phyloP scores from a whole-genome alignment of 2,113 vertebrate genomes.

The Bolborhynchus lineola region DNA sequence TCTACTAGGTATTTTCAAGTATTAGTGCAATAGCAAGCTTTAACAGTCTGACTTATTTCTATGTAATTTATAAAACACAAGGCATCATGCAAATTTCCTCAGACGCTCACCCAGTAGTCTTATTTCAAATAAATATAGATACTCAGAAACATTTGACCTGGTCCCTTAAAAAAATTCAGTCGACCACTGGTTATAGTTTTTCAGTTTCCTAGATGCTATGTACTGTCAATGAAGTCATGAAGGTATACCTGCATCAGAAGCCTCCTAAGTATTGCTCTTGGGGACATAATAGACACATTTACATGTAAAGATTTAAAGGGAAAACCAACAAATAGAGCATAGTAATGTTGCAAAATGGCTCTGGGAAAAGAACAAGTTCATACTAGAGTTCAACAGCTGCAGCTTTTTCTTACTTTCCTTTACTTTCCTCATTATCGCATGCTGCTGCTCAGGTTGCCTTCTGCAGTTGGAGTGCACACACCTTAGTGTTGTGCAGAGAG shows the following conservation, averaged over 20 bases:
- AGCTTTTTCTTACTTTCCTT: not conserved
- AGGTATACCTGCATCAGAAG: not conserved
- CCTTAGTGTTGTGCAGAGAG: not conserved
- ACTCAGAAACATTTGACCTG: not conserved
- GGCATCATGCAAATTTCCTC: not conserved
- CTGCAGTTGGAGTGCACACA: not conserved
- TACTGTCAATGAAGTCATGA: not conserved
- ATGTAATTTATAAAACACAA: not conserved
- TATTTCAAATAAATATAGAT: not conserved
- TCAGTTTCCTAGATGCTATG: not conserved
- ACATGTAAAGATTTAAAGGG: not conserved
- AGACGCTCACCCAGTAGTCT: not conserved
- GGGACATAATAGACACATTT: not conserved
- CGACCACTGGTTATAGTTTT: not conserved
- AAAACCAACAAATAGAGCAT: not conserved
- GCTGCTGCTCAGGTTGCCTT: not conserved
- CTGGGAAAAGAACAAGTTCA: not conserved
- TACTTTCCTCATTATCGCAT: not conserved
- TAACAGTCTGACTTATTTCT: not conserved
- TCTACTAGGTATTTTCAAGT: not conserved
- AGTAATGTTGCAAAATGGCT: not conserved
- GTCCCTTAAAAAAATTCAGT: not conserved
- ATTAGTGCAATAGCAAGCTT: not conserved
- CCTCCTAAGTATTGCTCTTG: not conserved
- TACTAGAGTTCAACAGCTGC: not conserved